Evolutionary conservation across 2,113 vertebrate species (phyloP).

Genomic region (Glaucidium brasilianum): DNA sequence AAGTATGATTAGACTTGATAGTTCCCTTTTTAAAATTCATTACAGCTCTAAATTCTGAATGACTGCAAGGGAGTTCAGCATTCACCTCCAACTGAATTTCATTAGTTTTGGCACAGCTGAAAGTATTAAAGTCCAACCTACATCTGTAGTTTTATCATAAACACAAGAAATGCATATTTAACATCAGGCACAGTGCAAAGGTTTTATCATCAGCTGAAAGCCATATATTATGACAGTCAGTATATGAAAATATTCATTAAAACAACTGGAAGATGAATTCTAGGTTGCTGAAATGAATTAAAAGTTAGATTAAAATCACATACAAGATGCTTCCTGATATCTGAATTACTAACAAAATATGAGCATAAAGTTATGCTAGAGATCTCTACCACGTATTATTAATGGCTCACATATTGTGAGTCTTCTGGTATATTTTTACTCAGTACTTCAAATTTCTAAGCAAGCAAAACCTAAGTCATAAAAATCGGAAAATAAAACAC

Average conservation of each 20-base stretch:
- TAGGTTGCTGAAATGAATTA: neutral
- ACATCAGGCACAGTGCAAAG: neutral
- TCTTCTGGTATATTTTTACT: neutral
- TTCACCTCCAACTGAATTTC: neutral
- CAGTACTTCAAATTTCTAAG: neutral
- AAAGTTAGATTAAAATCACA: neutral
- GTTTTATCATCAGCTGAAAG: neutral
- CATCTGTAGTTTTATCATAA: neutral
- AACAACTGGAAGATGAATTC: neutral
- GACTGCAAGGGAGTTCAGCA: neutral
- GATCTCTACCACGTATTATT: neutral
- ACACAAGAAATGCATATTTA: neutral
- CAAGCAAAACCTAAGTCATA: neutral
- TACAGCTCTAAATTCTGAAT: conserved; percentile 21
- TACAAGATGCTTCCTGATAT: neutral
- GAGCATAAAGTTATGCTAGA: neutral
- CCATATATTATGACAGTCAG: neutral
- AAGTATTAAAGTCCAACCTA: neutral
- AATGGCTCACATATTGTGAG: neutral
- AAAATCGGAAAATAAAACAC: neutral
- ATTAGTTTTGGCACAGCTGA: neutral
- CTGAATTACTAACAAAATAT: neutral
- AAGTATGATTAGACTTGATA: conserved; percentile 9
- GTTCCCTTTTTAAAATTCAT: conserved; percentile 13
- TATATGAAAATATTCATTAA: neutral